Conservation (phyloP, 1,140 invertebrate species). For the Bombus haemorrhoidalis region DNA sequence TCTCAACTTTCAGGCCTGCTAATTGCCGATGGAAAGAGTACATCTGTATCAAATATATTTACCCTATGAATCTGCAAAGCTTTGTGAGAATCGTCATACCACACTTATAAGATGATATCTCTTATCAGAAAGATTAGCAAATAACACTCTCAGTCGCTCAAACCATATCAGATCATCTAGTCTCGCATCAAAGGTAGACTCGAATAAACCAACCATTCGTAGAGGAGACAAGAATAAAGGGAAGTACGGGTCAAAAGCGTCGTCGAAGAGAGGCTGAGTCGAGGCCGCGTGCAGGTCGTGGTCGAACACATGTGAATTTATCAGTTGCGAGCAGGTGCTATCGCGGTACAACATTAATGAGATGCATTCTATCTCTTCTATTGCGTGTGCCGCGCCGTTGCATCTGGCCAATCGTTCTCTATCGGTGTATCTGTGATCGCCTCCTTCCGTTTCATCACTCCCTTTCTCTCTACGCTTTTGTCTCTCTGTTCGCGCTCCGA, state of each 20-base stretch:
- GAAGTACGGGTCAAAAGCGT: neutral
- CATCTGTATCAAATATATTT: no score
- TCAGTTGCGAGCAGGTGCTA: slow-evolving; percentile 66
- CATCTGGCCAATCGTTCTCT: slow-evolving; percentile 48
- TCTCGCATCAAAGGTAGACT: no score
- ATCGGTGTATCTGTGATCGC: slow-evolving; percentile 5
- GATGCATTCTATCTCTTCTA: slow-evolving; percentile 55
- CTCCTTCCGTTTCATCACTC: slow-evolving; percentile 18
- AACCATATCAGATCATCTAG: neutral
- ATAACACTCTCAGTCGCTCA: neutral
- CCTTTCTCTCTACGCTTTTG: neutral
- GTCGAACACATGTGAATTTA: slow-evolving; percentile 54
- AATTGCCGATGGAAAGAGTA: no score
- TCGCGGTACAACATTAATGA: slow-evolving; percentile 63
- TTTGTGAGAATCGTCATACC: neutral
- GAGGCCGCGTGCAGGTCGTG: neutral
- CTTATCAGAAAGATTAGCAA: neutral
- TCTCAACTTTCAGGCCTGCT: no score
- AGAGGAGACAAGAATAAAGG: slow-evolving; percentile 8
- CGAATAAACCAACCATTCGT: neutral
- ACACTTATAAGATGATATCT: no score
- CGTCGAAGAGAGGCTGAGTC: neutral
- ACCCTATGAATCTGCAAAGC: neutral
- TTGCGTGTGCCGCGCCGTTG: slow-evolving; percentile 52
- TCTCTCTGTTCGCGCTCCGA: slow-evolving; percentile 18